Base-by-base conservation (phyloP, 2,113 vertebrate species). In the Takifugu bimaculatus region DNA sequence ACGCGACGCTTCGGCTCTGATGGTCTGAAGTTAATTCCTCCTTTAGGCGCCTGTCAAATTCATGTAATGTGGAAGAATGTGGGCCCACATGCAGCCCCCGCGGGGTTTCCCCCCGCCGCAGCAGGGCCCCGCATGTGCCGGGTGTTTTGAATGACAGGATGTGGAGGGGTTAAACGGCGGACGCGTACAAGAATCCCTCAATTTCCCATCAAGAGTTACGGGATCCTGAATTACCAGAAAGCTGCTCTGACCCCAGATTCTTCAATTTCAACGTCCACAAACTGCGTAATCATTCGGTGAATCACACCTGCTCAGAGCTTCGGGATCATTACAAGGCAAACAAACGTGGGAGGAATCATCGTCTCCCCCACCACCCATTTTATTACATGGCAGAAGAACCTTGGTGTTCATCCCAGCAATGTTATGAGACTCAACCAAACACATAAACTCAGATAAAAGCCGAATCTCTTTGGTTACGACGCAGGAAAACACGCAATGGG, bases 121-220 rank as follows among this genome's bases (percentile, higher is more conserved):
- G 75, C 61, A 26, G 68, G 51, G 68, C 48, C 50, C 35, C 54
- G 60, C 61, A 54, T 51, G 55, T 48, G 70, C 65, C 68, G 59
- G 65, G 74, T 68, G 78, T 69, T 60, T 57, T 58, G 35, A 64
- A 28, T 68, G 65, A 29, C 35, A 35, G 63, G 67, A 73, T 12
- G n/a, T 4, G 59, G 54, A 35, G 64, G 55, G 51, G 69, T 74
- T 81, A 56, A 60, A 74, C 69, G 79, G 82, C 61, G 77, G 61
- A 77, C 68, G 69, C 72, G 84, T 77, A 66, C 57, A 74, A 75
- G 84, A 87, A 84, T 84, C 85, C 80, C 67, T 70, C 69, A 70
- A 70, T 83, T 85, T 85, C 85, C 82, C 51, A 58, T 64, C 14
- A 35, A 66, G 72, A 79, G 61, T 68, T 42, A 32, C 51, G 65